Evolutionary conservation across 1,140 invertebrate genomes (phyloP), one percentile per base, ranked within the genome.

Genomic region (Drosophila asahinai): DNA sequence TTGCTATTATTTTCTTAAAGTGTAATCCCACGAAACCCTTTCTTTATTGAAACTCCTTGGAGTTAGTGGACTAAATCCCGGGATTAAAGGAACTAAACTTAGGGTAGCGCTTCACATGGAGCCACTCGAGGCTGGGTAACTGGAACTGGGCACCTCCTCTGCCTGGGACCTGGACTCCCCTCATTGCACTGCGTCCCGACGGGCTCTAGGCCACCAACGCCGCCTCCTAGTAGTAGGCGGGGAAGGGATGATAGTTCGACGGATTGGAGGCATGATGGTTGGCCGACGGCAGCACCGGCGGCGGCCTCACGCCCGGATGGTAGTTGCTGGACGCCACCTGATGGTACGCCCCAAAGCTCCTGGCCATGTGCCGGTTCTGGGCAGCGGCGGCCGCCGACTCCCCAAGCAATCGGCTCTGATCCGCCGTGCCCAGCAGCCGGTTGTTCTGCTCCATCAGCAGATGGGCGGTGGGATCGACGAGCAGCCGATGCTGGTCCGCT

Each of bases 231-330:
- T 93, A 93, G 61, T 92, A 93, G 51, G 92, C 92, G 11, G 92
- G 91, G 75, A 93, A 93, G 17, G 92, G 92, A 77, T 93, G 92
- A 77, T 93, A 93, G 47, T 93, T 93, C 38, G 92, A 92, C 48
- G 92, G 92, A 92, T 93, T 93, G 64, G 92, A 91, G 80, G 92
- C 79, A 70, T 92, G 91, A 71, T 93, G 92, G 73, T 92, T 93
- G 33, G 92, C 82, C 12, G 92, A 92, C 2, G 92, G 90, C 59
- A 93, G 48, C 3, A 93, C 92, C 2, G 91, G 91, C 15, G 92
- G 91, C n/a, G 92, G 91, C 52, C 92, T 45, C 1, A 93, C 92
- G n/a, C 91, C 80, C 49, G 92, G 92, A 91, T 93, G 92, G 70
- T 93, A 93, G 33, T 92, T 92, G 25, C 91, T 86, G 11, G 90